Base-by-base conservation (phyloP, 2,797 vertebrate species). In the Saguinus oedipus region DNA sequence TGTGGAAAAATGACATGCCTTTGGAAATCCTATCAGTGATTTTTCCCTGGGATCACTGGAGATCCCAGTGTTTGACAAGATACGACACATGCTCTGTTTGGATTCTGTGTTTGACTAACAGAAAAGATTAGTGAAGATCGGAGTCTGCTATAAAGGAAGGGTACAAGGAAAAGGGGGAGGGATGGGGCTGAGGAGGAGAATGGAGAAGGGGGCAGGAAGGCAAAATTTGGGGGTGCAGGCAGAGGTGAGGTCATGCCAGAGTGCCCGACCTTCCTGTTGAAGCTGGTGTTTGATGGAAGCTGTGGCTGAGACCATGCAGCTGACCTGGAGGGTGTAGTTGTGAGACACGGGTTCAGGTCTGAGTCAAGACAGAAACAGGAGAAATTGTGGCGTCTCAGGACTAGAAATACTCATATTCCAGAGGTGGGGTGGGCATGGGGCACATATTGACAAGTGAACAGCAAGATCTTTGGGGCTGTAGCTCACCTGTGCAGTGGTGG, bases 31-130 rank as follows among this genome's bases (percentile, higher is more conserved):
- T 15, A 6, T 48, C 26, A 50, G 30, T 79, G 76, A 20, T 92
- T 94, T 94, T 96, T 89, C 59, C 75, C 75, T 64, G 61, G 48
- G 48, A 48, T 57, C 80, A 42, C n/a, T n/a, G 46, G 59, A 79
- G 80, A 79, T 42, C 42, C 42, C 42, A 42, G 42, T 20, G 1
- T 50, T 68, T 75, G 92, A 55, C 7, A 46, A 70, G 42, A 20
- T 57, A 8, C n/a, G 12, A 42, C 17, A 15, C 7, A 7, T 81
- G 24, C 75, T 95, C n/a, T 55, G n/a, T 84, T 96, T 82, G 57
- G 68, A 86, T 57, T 89, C 24, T 0, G 10, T 42, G 20, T 33
- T 93, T 92, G 39, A 80, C 48, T 88, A 44, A 39, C 22, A 26
- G 19, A 46, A 83, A 46, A 93, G 22, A 76, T 55, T 12, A 64